phyloP scores from a whole-genome alignment of 2,113 vertebrate genomes.

The Bufo gargarizans region DNA sequence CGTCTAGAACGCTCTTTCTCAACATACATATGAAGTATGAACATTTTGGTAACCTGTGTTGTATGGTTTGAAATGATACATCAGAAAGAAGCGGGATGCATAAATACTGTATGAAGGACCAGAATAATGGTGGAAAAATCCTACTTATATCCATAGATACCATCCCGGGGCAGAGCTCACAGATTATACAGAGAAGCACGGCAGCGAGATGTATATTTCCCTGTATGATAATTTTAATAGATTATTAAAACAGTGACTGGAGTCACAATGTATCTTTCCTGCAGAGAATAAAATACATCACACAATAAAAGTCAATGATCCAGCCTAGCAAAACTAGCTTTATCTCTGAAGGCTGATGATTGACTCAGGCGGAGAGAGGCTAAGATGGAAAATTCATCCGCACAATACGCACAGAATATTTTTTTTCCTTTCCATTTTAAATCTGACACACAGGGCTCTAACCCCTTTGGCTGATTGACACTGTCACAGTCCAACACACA shows the following conservation, averaged over 20 bases:
- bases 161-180: neutral
- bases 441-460: slow-evolving; percentile 61
- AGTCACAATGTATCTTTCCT: slow-evolving; percentile 50
- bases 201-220: slow-evolving; percentile 23
- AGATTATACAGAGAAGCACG: neutral
- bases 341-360: slow-evolving; percentile 57
- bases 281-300: slow-evolving; percentile 62
- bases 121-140: neutral
- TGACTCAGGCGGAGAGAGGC: slow-evolving; percentile 62
- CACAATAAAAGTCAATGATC: slow-evolving; percentile 64
- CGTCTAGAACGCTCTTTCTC: neutral
- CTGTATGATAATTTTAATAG: slow-evolving; percentile 50
- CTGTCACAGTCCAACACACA: slow-evolving; percentile 62
- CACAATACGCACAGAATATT: slow-evolving; percentile 61
- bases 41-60: neutral
- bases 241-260: slow-evolving; percentile 34
- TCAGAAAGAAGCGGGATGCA: neutral
- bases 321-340: slow-evolving; percentile 41
- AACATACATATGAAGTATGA: neutral
- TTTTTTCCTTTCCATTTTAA: slow-evolving; percentile 60
- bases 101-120: neutral
- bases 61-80: neutral
- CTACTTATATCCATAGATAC: neutral
- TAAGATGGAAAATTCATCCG: slow-evolving; percentile 60
- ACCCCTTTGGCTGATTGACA: slow-evolving; percentile 63